These are phyloP conservation scores for Formica aserva DNA, from an alignment of 2,888 invertebrate species.

Conservation along the genomic window DNA sequence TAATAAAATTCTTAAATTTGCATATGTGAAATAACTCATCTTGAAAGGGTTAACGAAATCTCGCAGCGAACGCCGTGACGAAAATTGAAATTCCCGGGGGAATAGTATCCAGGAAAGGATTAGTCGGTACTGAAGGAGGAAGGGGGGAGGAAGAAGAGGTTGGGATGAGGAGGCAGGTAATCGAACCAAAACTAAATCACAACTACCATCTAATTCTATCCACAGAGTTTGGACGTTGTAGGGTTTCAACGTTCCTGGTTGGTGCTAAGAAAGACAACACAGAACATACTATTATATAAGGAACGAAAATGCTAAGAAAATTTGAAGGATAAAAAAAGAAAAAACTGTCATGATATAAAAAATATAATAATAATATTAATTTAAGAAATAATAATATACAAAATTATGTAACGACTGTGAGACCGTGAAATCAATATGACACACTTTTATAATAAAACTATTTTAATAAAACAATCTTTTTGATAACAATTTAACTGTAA, in stretches of 20 bases:
- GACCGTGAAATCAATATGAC: not conserved
- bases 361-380: not conserved
- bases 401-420: not conserved
- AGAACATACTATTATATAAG: no score
- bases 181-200: constrained; percentile 77
- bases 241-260: constrained; percentile 12
- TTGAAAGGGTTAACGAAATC: constrained; percentile 49
- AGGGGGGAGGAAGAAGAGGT: constrained; percentile 7
- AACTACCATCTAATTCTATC: constrained; percentile 79
- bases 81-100: constrained; percentile 76
- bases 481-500: not conserved
- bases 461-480: not conserved
- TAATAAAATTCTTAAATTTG: constrained; percentile 4
- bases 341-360: not conserved
- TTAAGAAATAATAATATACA: not conserved
- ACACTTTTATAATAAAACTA: not conserved
- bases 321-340: not conserved
- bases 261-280: not conserved
- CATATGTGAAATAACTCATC: constrained; percentile 22
- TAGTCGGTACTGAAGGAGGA: constrained; percentile 4
- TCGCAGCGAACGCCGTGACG: constrained; percentile 51
- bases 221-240: constrained; percentile 62
- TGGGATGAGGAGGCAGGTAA: constrained; percentile 26
- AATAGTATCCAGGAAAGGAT: constrained; percentile 53
- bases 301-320: not conserved